Percentiles rank a stretch among this genome's conserved stretches.
Conservation (phyloP, 2,113 vertebrate genomes). For the Probosciger aterrimus region DNA sequence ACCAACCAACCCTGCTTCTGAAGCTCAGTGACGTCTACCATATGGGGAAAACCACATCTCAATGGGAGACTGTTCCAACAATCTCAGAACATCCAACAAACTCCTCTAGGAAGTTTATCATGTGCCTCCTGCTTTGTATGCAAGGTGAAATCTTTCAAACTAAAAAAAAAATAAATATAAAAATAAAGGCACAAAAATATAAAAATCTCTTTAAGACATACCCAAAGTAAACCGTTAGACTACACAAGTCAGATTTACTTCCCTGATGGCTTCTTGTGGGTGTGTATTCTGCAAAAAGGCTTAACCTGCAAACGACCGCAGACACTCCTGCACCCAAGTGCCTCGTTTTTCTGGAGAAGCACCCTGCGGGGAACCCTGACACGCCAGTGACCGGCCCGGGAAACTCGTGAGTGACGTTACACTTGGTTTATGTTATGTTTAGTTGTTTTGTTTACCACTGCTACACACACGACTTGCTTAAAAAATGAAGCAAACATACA, state of each 20-base stretch:
- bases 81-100: not conserved
- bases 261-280: not conserved
- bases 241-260: not conserved
- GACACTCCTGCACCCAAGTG: fast-evolving
- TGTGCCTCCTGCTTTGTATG: not conserved
- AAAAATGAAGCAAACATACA: not conserved
- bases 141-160: not conserved
- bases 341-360: fast-evolving
- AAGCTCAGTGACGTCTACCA: not conserved
- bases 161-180: no score
- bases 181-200: not conserved
- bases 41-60: not conserved
- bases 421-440: not conserved
- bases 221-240: not conserved
- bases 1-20: not conserved
- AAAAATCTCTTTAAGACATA: not conserved
- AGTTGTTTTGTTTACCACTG: not conserved
- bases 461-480: not conserved
- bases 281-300: not conserved
- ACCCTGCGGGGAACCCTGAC: fast-evolving
- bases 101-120: not conserved
- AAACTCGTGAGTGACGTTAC: not conserved
- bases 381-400: fast-evolving
- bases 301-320: not conserved
- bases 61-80: not conserved